Evolutionary conservation across 2,888 invertebrate genomes (phyloP).

Genomic region (Oscheius onirici): DNA sequence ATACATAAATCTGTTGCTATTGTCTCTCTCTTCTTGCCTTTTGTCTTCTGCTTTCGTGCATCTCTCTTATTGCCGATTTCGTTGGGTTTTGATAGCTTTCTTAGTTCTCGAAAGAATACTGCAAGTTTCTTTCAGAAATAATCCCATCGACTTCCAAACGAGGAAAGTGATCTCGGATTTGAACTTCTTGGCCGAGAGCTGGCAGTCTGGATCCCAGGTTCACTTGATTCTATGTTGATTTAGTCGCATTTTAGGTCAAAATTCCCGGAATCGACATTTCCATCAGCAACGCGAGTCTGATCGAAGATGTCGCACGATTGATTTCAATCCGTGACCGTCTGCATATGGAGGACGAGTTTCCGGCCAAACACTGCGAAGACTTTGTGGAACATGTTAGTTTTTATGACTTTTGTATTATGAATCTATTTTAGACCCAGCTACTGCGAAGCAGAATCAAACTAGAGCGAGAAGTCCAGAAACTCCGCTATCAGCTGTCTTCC

Average conservation of each 20-base stretch:
- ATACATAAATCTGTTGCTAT: no score
- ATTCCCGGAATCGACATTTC: constrained; percentile 5
- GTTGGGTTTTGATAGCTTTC: no score
- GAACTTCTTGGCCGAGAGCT: constrained; percentile 23
- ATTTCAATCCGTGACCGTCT: constrained; percentile 33
- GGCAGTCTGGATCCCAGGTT: constrained; percentile 13
- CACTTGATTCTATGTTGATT: not conserved
- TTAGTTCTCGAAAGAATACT: no score
- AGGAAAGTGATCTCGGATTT: constrained; percentile 11
- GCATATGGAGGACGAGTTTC: constrained; percentile 29
- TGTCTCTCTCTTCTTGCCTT: no score
- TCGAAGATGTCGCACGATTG: not conserved
- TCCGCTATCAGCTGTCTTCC: constrained; percentile 84
- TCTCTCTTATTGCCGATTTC: no score
- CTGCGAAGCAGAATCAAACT: constrained; percentile 17
- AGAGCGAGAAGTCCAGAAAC: constrained; percentile 70
- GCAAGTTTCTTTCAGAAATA: constrained; percentile 10
- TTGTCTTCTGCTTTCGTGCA: no score
- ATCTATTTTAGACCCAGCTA: constrained; percentile 14
- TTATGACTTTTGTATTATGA: not conserved
- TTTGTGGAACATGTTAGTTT: constrained; percentile 78
- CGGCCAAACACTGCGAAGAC: constrained; percentile 81
- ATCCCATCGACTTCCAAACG: not conserved
- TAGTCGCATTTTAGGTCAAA: constrained; percentile 12
- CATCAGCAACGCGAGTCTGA: not conserved